Conservation (phyloP, 2,113 vertebrate genomes). For the Apaloderma vittatum region DNA sequence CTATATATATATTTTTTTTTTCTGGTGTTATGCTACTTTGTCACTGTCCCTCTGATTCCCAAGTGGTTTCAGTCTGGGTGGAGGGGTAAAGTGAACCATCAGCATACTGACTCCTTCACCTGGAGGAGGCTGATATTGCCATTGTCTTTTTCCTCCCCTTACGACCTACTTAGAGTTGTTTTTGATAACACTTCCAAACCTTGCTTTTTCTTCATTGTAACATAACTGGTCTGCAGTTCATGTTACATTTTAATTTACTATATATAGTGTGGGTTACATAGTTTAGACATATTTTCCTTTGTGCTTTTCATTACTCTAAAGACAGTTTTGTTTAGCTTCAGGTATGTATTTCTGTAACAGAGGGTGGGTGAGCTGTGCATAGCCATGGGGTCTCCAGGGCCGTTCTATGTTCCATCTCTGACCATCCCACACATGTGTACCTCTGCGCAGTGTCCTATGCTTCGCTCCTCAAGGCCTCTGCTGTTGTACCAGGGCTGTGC, state of each 20-base stretch:
- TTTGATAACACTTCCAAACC: not conserved
- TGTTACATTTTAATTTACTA: not conserved
- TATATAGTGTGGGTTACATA: not conserved
- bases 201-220: not conserved
- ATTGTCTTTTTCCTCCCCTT: not conserved
- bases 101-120: not conserved
- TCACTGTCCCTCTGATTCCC: not conserved
- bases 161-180: not conserved
- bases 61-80: not conserved
- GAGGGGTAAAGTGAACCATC: not conserved
- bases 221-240: not conserved
- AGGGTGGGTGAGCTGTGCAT: not conserved
- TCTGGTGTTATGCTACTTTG: not conserved
- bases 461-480: not conserved
- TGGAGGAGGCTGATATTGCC: not conserved
- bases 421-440: not conserved
- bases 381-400: rapidly evolving
- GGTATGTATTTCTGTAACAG: not conserved
- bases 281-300: not conserved
- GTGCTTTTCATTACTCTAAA: not conserved
- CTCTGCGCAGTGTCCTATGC: not conserved
- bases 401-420: not conserved
- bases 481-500: not conserved
- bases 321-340: not conserved
- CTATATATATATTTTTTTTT: not conserved